These are phyloP conservation scores for Tupaia tana DNA, from an alignment of 2,113 vertebrate species.

Conservation along the genomic window DNA sequence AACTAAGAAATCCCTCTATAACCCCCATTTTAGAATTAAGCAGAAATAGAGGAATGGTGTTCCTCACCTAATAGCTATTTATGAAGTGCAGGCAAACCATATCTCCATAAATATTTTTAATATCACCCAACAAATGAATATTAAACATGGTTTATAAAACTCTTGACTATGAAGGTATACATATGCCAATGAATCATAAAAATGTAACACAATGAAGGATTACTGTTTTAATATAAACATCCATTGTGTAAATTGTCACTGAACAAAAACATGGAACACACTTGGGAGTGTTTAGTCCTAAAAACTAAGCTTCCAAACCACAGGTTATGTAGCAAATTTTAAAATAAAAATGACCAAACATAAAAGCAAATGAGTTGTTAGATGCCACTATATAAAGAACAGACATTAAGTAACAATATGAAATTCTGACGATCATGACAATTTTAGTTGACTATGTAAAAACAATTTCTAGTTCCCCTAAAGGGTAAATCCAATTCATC, in stretches of 20 bases:
- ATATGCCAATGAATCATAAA: constrained; percentile 61
- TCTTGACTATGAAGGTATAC: constrained; percentile 61
- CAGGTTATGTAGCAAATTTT: constrained; percentile 58
- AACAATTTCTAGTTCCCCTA: constrained; percentile 70
- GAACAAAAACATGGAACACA: constrained; percentile 68
- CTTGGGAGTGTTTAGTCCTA: constrained; percentile 16
- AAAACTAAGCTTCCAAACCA: constrained; percentile 65
- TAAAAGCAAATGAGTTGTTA: constrained; percentile 84
- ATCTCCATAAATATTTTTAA: constrained; percentile 40
- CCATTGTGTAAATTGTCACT: constrained; percentile 66
- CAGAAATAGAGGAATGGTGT: constrained; percentile 59
- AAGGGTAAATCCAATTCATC: constrained; percentile 66
- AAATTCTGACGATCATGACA: constrained; percentile 82
- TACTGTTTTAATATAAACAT: constrained; percentile 57
- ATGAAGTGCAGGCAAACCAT: constrained; percentile 55
- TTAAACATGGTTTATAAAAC: constrained; percentile 72
- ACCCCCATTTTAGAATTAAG: constrained; percentile 44
- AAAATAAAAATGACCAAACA: constrained; percentile 83
- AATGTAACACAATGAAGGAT: constrained; percentile 65
- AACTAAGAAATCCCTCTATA: constrained; percentile 46
- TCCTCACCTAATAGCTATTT: constrained; percentile 22
- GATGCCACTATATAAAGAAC: constrained; percentile 80
- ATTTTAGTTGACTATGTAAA: constrained; percentile 73
- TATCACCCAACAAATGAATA: constrained; percentile 66
- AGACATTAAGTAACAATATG: constrained; percentile 80